Base-by-base conservation (phyloP, 2,797 vertebrate species). In the Gymnopithys bicolor region DNA sequence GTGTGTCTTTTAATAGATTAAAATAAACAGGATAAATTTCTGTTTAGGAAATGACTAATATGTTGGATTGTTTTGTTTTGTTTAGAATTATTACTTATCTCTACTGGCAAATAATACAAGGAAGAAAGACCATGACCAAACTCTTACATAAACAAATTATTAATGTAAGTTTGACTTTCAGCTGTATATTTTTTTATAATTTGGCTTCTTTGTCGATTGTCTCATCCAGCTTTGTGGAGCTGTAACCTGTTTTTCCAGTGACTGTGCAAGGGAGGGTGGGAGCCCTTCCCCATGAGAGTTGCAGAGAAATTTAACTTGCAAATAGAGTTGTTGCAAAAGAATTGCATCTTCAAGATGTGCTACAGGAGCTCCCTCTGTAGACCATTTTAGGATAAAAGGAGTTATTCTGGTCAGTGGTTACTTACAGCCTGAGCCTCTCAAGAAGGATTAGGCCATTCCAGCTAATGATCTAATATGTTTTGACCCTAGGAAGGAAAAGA, bases 61-160 rank as follows among this genome's bases (percentile, higher is more conserved):
- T 52, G 18, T 45, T 84, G 56, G 5, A 68, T 24, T 33, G 63
- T 8, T 30, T 53, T 64, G 10, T 60, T 83, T 94, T 66, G 49
- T 97, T 63, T 94, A 99, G 99, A 70, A 96, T 99, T 84, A 74
- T 99, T 90, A 98, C 97, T 64, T 99, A 99, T 89, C 92, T 99
- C 92, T 98, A 99, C 97, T 99, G 98, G 98, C 97, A 99, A 97
- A 97, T 99, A 91, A 98, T 97, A 91, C 94, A 98, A 89, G 99
- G 98, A 84, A 98, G 98, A 91, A 99, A 98, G 97, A 96, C 97
- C 49, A 98, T 98, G 90, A 98, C 97, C 80, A 89, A 82, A 82
- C 95, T 96, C 24, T 97, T 99, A 59, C 97, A 27, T 30, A 91
- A 98, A 70, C 99, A 99, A 95, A 99, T 99, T 69, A 58, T 97